Percentiles rank a stretch among this genome's conserved stretches.
Conservation (phyloP, 2,888 invertebrate genomes). For the Chalcosyrphus nemorum region DNA sequence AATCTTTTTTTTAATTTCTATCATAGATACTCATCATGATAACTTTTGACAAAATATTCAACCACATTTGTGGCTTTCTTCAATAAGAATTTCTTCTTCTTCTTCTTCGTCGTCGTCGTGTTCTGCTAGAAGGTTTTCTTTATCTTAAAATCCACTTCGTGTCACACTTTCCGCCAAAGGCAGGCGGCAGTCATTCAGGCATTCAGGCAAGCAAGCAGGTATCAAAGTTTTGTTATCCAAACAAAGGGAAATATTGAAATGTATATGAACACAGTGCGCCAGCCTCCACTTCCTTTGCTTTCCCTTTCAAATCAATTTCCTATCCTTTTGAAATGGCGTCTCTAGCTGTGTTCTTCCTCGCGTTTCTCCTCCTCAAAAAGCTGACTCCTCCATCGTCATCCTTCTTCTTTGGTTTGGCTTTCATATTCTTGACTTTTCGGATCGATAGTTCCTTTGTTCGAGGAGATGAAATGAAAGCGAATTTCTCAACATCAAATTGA, state of each 20-base stretch:
- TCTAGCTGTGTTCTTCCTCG: constrained; percentile 19
- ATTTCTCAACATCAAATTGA: constrained; percentile 71
- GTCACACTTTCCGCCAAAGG: constrained; percentile 43
- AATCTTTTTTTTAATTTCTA: constrained; percentile 21
- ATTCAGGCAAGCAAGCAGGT: too few relatives aligned
- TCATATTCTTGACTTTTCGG: constrained; percentile 71
- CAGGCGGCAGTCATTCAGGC: too few relatives aligned
- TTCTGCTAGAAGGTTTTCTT: constrained; percentile 33
- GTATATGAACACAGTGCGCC: constrained; percentile 44
- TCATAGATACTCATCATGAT: constrained; percentile 22
- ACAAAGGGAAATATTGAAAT: constrained; percentile 72
- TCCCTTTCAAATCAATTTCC: constrained; percentile 70
- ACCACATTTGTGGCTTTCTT: constrained; percentile 6
- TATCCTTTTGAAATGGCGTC: constrained; percentile 50
- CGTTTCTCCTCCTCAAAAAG: background rate
- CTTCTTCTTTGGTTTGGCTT: constrained; percentile 17
- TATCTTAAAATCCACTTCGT: constrained; percentile 60
- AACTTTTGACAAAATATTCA: constrained; percentile 58
- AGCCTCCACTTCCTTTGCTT: constrained; percentile 51
- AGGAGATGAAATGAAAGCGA: constrained; percentile 66
- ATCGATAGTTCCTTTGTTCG: constrained; percentile 70
- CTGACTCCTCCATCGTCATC: background rate
- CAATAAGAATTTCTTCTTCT: constrained; percentile 13
- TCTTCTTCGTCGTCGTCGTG: too few relatives aligned
- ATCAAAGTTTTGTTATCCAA: constrained; percentile 69